phyloP scores from a whole-genome alignment of 2,797 vertebrate species.

The Rhodeus uyekii region DNA sequence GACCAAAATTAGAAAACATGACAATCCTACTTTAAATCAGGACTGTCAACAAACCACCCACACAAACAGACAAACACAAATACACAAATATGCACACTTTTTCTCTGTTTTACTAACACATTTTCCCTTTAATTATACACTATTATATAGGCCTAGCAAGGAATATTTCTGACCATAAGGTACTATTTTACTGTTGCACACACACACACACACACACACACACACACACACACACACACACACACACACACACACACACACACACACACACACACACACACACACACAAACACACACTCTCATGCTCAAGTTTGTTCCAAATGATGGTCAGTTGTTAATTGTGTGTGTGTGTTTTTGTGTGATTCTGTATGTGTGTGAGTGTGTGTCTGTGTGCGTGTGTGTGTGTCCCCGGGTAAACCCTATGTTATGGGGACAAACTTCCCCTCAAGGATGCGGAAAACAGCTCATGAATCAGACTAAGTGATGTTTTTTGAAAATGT shows the following conservation, averaged over 20 bases:
- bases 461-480: too few species aligned
- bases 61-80: conserved; percentile 44
- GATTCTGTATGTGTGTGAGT: background rate
- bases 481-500: too few species aligned
- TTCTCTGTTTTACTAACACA: background rate
- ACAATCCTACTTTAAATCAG: conserved; percentile 41
- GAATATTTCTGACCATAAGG: background rate
- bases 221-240: background rate
- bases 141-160: background rate
- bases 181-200: background rate
- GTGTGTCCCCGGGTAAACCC: background rate
- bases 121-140: background rate
- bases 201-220: background rate
- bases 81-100: background rate
- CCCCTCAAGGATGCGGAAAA: too few species aligned
- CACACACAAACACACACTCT: background rate
- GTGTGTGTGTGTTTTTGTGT: conserved; percentile 4
- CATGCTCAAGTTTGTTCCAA: conserved; percentile 15
- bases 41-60: conserved; percentile 42
- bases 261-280: background rate
- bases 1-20: conserved; percentile 52
- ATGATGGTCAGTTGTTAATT: conserved; percentile 9
- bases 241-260: background rate
- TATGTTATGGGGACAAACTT: too few species aligned
- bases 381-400: background rate